A percentile compares a stretch with the other conserved stretches of the same genome.
phyloP scores from a whole-genome alignment of 1,140 invertebrate genomes.

The Diprion similis region DNA sequence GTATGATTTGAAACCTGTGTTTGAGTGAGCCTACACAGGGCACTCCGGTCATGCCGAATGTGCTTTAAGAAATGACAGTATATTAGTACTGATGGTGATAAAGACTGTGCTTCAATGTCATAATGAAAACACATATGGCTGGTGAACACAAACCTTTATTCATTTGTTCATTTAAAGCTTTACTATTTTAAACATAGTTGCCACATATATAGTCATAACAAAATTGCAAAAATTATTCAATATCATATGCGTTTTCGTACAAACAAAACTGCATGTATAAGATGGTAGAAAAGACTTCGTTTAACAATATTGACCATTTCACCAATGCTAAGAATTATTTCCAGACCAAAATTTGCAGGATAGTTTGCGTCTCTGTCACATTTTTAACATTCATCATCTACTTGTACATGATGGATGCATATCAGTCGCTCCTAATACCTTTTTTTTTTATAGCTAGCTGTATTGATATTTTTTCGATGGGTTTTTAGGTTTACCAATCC shows the following conservation, averaged over 20 bases:
- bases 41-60: too few species aligned
- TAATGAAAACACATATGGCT: slow-evolving; percentile 11
- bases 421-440: slow-evolving; percentile 6
- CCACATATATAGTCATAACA: slow-evolving; percentile 35
- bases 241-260: slow-evolving; percentile 17
- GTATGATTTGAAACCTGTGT: too few species aligned
- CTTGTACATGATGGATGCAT: slow-evolving; percentile 15
- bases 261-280: slow-evolving; percentile 13
- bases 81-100: too few species aligned
- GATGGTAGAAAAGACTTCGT: slow-evolving; percentile 13
- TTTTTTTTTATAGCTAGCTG: neutral
- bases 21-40: too few species aligned
- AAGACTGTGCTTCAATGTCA: too few species aligned
- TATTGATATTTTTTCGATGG: neutral
- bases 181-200: slow-evolving; percentile 30
- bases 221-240: slow-evolving; percentile 36
- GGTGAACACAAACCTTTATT: slow-evolving; percentile 42
- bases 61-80: too few species aligned
- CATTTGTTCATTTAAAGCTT: slow-evolving; percentile 36
- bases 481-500: neutral
- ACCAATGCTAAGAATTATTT: slow-evolving; percentile 9
- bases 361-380: neutral
- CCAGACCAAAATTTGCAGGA: neutral
- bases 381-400: slow-evolving; percentile 10
- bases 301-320: slow-evolving; percentile 16